Evolutionary conservation across 2,797 vertebrate species (phyloP).

Genomic region (Oryzias sinensis): DNA sequence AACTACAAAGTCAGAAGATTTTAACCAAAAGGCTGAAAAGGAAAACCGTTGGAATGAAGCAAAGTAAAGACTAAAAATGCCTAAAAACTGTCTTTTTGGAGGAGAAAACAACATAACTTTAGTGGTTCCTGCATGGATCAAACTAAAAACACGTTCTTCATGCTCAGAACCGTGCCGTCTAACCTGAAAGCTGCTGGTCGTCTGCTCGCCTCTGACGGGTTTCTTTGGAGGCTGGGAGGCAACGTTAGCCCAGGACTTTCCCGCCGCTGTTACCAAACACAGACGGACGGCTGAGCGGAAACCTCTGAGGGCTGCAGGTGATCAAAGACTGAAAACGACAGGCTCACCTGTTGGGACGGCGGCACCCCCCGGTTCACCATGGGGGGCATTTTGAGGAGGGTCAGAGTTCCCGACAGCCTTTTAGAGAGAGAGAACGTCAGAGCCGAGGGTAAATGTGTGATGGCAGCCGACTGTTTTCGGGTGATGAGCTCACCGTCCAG

Average conservation of each 20-base stretch:
- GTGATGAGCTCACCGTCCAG: constrained; percentile 43
- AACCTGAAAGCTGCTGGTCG: constrained; percentile 26
- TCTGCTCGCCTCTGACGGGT: constrained; percentile 55
- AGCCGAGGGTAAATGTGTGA: neutral
- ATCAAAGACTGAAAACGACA: neutral
- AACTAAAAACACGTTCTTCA: constrained; percentile 2
- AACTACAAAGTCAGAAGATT: too few species aligned
- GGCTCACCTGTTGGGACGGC: constrained; percentile 49
- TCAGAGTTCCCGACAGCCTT: constrained; percentile 49
- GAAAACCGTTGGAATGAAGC: too few species aligned
- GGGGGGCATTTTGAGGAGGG: constrained; percentile 11
- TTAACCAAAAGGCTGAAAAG: too few species aligned
- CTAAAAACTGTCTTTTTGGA: neutral
- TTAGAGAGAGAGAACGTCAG: neutral
- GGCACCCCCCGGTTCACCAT: constrained; percentile 10
- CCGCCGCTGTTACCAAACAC: constrained; percentile 29
- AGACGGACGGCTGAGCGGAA: neutral
- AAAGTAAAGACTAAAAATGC: neutral
- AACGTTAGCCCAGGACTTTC: constrained; percentile 82
- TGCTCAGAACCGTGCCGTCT: constrained; percentile 57
- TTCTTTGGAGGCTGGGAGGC: constrained; percentile 83
- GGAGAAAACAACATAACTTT: neutral
- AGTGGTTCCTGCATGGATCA: neutral
- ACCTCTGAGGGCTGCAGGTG: neutral
- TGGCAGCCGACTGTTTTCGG: neutral